Conservation (phyloP, 2,888 invertebrate genomes). For the Netelia melanura region DNA sequence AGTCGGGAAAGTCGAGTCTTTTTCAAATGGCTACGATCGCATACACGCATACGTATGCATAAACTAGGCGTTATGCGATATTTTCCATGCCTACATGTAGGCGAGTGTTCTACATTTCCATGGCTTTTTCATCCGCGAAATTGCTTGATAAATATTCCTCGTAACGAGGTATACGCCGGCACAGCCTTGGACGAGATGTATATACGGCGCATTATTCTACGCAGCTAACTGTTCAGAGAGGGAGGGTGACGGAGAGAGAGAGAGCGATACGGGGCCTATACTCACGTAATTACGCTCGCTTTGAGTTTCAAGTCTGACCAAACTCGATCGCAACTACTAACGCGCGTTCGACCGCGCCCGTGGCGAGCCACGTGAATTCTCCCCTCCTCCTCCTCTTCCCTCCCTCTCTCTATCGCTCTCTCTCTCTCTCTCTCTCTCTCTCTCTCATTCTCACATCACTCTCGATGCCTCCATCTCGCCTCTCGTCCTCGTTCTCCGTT, state of each 20-base stretch:
- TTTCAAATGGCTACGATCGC: too few relatives aligned
- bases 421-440: slow-evolving; percentile 14
- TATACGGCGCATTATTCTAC: background rate
- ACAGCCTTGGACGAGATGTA: background rate
- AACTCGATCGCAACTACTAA: slow-evolving; percentile 63
- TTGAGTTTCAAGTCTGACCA: slow-evolving; percentile 64
- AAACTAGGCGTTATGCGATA: too few relatives aligned
- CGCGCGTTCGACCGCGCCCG: slow-evolving; percentile 59
- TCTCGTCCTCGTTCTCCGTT: slow-evolving; percentile 27
- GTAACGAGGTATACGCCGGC: background rate
- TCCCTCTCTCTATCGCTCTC: slow-evolving; percentile 11
- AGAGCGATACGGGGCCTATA: slow-evolving; percentile 16
- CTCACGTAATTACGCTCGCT: slow-evolving; percentile 64
- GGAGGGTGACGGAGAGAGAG: background rate
- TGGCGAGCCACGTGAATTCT: slow-evolving; percentile 44
- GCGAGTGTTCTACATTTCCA: background rate
- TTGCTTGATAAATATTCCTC: background rate
- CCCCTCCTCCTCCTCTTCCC: background rate
- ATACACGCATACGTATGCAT: too few relatives aligned
- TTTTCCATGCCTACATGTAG: too few relatives aligned
- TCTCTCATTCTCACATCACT: slow-evolving; percentile 9
- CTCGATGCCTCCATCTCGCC: slow-evolving; percentile 21
- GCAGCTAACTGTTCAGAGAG: background rate
- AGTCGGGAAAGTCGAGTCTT: too few relatives aligned
- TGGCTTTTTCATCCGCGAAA: background rate